Percentiles rank a stretch among this genome's conserved stretches.
Conservation (phyloP, 2,113 vertebrate species). For the Eudyptes chrysolophus region DNA sequence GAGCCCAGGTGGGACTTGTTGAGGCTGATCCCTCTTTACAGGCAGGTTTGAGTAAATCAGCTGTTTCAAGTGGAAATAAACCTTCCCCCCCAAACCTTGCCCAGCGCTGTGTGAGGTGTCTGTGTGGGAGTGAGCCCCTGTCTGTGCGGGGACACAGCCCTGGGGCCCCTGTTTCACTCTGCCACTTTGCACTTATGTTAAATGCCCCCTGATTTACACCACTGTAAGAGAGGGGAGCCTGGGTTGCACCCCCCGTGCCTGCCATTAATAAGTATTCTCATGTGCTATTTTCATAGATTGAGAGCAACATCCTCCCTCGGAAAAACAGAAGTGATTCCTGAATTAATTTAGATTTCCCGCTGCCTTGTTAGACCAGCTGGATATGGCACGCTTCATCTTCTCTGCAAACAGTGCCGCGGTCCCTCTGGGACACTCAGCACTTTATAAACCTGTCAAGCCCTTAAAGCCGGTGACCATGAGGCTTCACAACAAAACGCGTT, state of each 20-base stretch:
- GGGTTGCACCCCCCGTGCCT: neutral
- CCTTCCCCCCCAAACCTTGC: neutral
- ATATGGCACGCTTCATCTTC: slow-evolving; percentile 49
- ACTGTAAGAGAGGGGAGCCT: fast-evolving
- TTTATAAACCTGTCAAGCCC: slow-evolving; percentile 87
- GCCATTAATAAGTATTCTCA: neutral
- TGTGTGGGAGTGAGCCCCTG: no score
- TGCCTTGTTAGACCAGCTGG: slow-evolving; percentile 64
- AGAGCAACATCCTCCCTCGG: neutral
- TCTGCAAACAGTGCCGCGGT: slow-evolving; percentile 60
- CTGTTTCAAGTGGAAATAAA: neutral
- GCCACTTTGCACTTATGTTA: neutral
- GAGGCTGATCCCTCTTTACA: neutral
- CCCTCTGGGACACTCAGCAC: slow-evolving; percentile 87
- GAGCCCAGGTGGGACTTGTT: neutral
- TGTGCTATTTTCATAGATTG: neutral
- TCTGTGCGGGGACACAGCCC: neutral
- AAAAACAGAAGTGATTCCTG: slow-evolving; percentile 41
- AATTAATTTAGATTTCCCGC: slow-evolving; percentile 74
- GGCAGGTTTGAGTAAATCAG: neutral
- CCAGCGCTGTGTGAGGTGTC: neutral
- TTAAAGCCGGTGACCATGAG: slow-evolving; percentile 27
- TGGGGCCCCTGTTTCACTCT: neutral
- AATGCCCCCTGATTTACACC: neutral
- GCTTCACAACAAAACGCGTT: neutral